Evolutionary conservation across 1,140 invertebrate genomes (phyloP), one percentile per base, ranked within the genome.

Genomic region (Trachymyrmex cornetzi): DNA sequence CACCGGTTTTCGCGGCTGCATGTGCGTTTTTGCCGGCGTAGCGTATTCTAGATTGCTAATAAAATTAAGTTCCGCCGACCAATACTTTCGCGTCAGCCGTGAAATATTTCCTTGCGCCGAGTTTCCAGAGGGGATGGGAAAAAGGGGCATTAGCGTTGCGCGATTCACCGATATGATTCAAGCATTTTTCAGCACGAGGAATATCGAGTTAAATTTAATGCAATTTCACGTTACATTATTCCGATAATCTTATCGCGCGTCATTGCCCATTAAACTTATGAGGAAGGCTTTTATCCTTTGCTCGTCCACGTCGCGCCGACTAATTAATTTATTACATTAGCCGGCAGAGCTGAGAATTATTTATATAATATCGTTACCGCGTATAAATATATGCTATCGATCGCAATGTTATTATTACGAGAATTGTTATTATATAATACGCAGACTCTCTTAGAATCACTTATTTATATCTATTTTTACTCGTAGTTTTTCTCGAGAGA

Each of bases 161-260:
- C 87, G 81, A 89, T 88, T 88, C 74, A 61, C 64, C 66, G 74
- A 79, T 79, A 88, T 86, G 84, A 82, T 90, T 90, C 88, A 85
- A 90, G 88, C 88, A 90, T 90, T 90, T 90, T 90, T 90, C 88
- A 90, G 84, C 88, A 86, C 88, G 77, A 87, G 74, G 84, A 88
- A 87, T 89, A 90, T 90, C 88, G 88, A 89, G 88, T 89, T 89
- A 87, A 90, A 90, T 90, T 90, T 90, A 90, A 90, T 89, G 88
- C 88, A 89, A 90, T 90, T 90, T 90, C 88, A 89, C 88, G 88
- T 90, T 90, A 90, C 88, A 90, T 90, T 90, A 90, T 90, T 90
- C 88, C 88, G 88, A 90, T 90, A 90, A 90, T 90, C 88, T 90
- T 90, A 90, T 90, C 88, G 88, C 84, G 88, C 88, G 88, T 90